Percentiles rank a stretch among this genome's conserved stretches.
These are phyloP conservation scores for Ctenopoma kingsleyae DNA, from an alignment of 2,797 vertebrate genomes.

Conservation along the genomic window DNA sequence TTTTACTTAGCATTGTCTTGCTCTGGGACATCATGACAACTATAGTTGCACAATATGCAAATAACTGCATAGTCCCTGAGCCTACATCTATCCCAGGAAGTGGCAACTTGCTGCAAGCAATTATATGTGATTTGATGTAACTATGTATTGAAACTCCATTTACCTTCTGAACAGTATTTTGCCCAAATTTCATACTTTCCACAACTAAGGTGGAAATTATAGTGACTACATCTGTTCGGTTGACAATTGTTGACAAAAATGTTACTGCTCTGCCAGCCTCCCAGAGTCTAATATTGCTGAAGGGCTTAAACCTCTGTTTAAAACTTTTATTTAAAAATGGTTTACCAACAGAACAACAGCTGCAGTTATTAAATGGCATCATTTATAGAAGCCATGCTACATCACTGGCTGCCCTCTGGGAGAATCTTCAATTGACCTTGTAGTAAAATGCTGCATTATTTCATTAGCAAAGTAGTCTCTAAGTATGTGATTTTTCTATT, in stretches of 20 bases:
- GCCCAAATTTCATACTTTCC: neutral
- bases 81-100: neutral
- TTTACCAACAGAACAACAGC: slow-evolving; percentile 65
- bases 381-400: slow-evolving; percentile 51
- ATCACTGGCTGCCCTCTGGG: slow-evolving; percentile 41
- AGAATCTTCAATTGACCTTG: slow-evolving; percentile 34
- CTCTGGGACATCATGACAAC: neutral
- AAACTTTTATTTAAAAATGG: slow-evolving; percentile 36
- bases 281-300: slow-evolving; percentile 49
- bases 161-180: neutral
- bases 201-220: slow-evolving; percentile 11
- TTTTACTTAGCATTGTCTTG: neutral
- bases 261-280: slow-evolving; percentile 59
- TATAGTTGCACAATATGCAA: too few species aligned
- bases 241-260: slow-evolving; percentile 32
- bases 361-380: slow-evolving; percentile 70
- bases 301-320: slow-evolving; percentile 60
- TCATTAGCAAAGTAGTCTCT: slow-evolving; percentile 14
- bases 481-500: neutral
- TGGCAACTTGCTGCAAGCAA: neutral
- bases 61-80: too few species aligned
- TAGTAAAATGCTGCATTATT: slow-evolving; percentile 22
- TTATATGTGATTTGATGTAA: slow-evolving; percentile 4
- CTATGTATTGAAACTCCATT: neutral
- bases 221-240: slow-evolving; percentile 27